Evolutionary conservation across 2,113 vertebrate genomes (phyloP).

Genomic region (Antennarius striatus): DNA sequence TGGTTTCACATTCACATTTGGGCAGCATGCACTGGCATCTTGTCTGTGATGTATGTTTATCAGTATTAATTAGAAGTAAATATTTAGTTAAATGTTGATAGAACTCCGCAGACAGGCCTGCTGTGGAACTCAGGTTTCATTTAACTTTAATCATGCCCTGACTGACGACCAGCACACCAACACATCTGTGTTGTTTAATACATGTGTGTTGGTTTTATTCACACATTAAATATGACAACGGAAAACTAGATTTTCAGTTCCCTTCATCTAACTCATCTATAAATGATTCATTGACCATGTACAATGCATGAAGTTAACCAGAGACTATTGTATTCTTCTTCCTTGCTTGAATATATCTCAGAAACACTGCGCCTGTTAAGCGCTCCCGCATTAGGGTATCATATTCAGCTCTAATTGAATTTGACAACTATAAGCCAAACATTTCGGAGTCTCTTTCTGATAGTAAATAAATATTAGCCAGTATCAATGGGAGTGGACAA

Average conservation of each 20-base stretch:
- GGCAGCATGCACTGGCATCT: constrained; percentile 15
- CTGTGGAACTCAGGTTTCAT: constrained; percentile 28
- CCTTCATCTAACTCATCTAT: too few relatives aligned
- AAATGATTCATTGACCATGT: not conserved
- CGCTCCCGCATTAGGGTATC: not conserved
- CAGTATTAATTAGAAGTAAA: constrained; percentile 34
- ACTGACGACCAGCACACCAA: constrained; percentile 35
- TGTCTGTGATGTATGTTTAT: constrained; percentile 20
- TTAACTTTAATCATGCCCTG: constrained; percentile 40
- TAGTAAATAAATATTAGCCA: not conserved
- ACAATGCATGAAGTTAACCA: not conserved
- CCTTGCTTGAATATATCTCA: not conserved
- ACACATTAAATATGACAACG: too few relatives aligned
- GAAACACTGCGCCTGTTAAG: not conserved
- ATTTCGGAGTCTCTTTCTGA: not conserved
- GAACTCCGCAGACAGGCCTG: constrained; percentile 8
- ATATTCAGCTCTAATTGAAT: not conserved
- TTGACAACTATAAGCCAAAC: not conserved
- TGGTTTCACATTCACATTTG: constrained; percentile 5
- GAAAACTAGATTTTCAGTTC: too few relatives aligned
- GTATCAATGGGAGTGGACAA: not conserved
- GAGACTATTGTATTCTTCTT: not conserved
- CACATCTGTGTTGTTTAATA: constrained; percentile 25
- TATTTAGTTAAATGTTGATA: constrained; percentile 14
- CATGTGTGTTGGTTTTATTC: not conserved